phyloP scores from a whole-genome alignment of 1,140 invertebrate species.

The Drosophila insularis region DNA sequence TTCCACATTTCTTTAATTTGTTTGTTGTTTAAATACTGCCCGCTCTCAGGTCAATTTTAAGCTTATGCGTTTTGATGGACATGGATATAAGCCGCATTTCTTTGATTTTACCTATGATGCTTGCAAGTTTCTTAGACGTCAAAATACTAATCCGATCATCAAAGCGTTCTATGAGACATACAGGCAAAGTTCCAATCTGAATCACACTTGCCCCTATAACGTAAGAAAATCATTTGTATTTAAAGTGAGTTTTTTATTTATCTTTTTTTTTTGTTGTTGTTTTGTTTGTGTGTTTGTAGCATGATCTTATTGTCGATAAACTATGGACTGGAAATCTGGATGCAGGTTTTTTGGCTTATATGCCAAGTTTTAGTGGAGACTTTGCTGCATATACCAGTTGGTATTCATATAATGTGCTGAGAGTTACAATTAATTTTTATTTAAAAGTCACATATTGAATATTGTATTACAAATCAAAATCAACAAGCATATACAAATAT shows the following conservation, averaged over 20 bases:
- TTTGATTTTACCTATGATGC: constrained; percentile 6
- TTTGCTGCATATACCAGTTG: neutral
- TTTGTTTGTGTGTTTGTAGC: neutral
- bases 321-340: constrained; percentile 18
- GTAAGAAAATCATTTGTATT: neutral
- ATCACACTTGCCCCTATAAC: constrained; percentile 10
- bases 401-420: neutral
- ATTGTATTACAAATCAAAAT: too few relatives aligned
- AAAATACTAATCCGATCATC: neutral
- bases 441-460: neutral
- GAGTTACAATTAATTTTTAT: neutral
- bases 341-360: neutral
- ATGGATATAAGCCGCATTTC: constrained; percentile 12
- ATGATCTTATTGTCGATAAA: constrained; percentile 20
- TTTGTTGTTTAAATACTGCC: too few relatives aligned
- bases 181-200: neutral
- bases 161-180: constrained; percentile 2
- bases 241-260: neutral
- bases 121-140: neutral
- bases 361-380: constrained; percentile 2
- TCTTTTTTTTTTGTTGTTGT: too few relatives aligned
- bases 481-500: too few relatives aligned
- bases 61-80: constrained; percentile 6
- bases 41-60: neutral
- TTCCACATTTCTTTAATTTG: too few relatives aligned